These are phyloP conservation scores for Geodia barretti DNA, from an alignment of 37 sponge, comb jelly and placozoan species.

Conservation along the genomic window DNA sequence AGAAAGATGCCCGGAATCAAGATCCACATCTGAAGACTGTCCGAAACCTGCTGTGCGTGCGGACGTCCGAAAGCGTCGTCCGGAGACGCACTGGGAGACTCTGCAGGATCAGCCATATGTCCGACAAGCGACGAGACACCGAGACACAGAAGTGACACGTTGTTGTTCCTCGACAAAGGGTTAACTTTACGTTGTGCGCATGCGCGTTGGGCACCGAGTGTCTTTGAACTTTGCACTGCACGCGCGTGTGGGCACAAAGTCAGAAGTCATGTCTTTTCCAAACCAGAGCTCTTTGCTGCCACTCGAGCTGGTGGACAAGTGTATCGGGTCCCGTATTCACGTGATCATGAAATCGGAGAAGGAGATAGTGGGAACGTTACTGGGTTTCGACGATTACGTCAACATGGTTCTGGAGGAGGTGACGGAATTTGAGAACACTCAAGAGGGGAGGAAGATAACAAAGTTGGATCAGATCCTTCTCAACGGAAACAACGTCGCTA, in stretches of 20 bases:
- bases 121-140: neutral
- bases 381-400: conserved; percentile 99
- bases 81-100: neutral
- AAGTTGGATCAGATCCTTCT: conserved; percentile 96
- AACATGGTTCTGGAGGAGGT: conserved; percentile 84
- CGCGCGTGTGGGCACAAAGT: too few relatives aligned
- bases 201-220: too few relatives aligned
- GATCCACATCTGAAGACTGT: conserved; percentile 54
- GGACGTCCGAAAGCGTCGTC: conserved; percentile 46
- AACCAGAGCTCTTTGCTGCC: conserved; percentile 66
- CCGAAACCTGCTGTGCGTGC: conserved; percentile 57
- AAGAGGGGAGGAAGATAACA: conserved; percentile 93
- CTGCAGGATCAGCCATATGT: neutral
- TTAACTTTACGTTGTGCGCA: too few relatives aligned
- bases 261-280: conserved; percentile 27
- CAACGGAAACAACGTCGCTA: conserved; percentile 94
- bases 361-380: conserved; percentile 93
- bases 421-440: conserved; percentile 72
- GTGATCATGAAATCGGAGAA: conserved; percentile 96
- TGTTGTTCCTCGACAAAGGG: neutral
- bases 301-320: conserved; percentile 97
- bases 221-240: too few relatives aligned
- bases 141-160: too few relatives aligned
- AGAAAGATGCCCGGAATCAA: conserved; percentile 43
- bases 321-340: conserved; percentile 96